phyloP scores from a whole-genome alignment of 2,113 vertebrate species.

The Nannobrachium achirus region DNA sequence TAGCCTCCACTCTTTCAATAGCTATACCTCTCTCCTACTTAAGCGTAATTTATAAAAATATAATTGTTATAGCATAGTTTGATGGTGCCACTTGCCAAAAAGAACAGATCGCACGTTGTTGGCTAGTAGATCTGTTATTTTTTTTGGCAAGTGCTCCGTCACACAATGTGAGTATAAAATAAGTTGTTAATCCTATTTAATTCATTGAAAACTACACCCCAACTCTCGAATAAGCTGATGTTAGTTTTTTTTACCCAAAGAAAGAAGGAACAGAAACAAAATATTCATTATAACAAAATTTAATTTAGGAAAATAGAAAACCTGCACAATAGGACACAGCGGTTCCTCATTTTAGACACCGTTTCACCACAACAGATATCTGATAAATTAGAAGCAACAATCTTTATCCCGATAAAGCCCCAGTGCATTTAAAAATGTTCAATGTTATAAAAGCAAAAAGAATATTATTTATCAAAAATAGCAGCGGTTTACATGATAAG shows the following conservation, averaged over 20 bases:
- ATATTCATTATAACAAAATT: slow-evolving; percentile 55
- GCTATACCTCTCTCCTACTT: not conserved
- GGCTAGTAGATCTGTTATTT: no score
- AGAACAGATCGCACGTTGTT: no score
- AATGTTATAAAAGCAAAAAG: slow-evolving; percentile 50
- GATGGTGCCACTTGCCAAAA: no score
- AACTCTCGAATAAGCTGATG: not conserved
- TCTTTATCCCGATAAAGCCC: slow-evolving; percentile 49
- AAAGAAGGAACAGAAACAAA: slow-evolving; percentile 28
- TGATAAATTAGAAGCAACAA: slow-evolving; percentile 60
- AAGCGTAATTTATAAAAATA: no score
- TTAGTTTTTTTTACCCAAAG: not conserved
- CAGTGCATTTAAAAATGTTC: slow-evolving; percentile 51
- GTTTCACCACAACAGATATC: slow-evolving; percentile 46
- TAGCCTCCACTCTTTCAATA: not conserved
- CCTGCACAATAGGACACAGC: slow-evolving; percentile 51
- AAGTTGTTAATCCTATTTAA: no score
- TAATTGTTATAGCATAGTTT: no score
- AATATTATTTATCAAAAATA: slow-evolving; percentile 64
- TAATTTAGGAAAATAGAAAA: slow-evolving; percentile 80
- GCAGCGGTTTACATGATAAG: slow-evolving; percentile 63
- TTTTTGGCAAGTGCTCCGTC: no score
- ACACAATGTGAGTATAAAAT: no score
- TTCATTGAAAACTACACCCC: no score
- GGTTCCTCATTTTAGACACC: slow-evolving; percentile 47